Evolutionary conservation across 2,888 invertebrate genomes (phyloP).

Genomic region (Carpatolechia fugitivella): DNA sequence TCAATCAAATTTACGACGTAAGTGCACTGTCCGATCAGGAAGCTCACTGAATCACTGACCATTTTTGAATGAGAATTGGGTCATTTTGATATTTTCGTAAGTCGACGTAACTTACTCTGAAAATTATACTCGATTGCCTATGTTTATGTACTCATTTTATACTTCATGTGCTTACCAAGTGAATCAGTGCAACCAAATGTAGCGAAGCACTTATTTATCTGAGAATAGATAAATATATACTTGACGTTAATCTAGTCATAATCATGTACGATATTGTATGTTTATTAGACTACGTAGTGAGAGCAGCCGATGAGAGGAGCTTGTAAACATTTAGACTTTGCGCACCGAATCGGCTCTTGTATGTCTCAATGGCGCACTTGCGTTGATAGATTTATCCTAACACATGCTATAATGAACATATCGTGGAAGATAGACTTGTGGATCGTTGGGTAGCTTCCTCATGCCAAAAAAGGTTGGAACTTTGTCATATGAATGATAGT

Average conservation of each 20-base stretch:
- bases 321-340: conserved; percentile 63
- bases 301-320: conserved; percentile 58
- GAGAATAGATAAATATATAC: not conserved
- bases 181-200: too few relatives aligned
- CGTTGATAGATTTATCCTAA: conserved; percentile 64
- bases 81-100: conserved; percentile 48
- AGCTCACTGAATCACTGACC: conserved; percentile 50
- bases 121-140: conserved; percentile 17
- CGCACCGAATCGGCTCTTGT: conserved; percentile 37
- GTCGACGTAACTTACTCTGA: conserved; percentile 39
- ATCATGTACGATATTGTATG: conserved; percentile 35
- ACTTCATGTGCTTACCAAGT: conserved; percentile 9
- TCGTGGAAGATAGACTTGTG: conserved; percentile 43
- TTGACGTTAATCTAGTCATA: conserved; percentile 30
- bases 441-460: conserved; percentile 31
- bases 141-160: conserved; percentile 10
- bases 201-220: not conserved
- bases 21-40: conserved; percentile 48
- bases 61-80: conserved; percentile 56
- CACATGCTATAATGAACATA: conserved; percentile 34
- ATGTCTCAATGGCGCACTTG: conserved; percentile 37
- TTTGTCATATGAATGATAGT: conserved; percentile 20
- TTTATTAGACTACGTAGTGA: conserved; percentile 57
- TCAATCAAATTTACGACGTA: conserved; percentile 47
- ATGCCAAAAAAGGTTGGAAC: conserved; percentile 21